Percentiles rank a stretch among this genome's conserved stretches.
Evolutionary conservation across 2,113 vertebrate genomes (phyloP).

Genomic region (Ramphastos sulfuratus): DNA sequence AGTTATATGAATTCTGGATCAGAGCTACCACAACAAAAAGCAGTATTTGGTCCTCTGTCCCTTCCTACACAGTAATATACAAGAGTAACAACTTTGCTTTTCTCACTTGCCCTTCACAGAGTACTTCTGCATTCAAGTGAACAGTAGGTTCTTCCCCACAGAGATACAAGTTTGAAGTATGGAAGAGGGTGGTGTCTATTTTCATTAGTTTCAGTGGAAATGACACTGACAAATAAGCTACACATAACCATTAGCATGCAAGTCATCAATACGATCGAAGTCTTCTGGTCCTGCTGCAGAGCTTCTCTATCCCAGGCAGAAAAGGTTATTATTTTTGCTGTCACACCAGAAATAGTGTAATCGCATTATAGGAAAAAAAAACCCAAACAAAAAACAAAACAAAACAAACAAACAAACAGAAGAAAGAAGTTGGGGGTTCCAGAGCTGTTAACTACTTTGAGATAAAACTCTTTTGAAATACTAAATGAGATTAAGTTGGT

Average conservation of each 20-base stretch:
- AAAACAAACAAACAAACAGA: too few species aligned
- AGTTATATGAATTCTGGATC: neutral
- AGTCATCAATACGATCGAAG: neutral
- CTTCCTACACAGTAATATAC: neutral
- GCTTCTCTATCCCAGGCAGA: neutral
- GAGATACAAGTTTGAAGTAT: neutral
- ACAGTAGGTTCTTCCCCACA: neutral
- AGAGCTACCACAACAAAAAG: neutral
- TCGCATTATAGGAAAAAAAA: neutral
- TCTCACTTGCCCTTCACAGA: neutral
- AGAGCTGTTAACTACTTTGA: neutral
- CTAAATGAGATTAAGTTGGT: neutral
- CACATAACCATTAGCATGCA: neutral
- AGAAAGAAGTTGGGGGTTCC: neutral
- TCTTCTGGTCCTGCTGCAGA: neutral
- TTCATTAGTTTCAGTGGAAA: conserved; percentile 4
- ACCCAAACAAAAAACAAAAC: too few species aligned
- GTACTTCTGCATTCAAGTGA: neutral
- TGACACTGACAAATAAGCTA: neutral
- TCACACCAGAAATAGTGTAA: neutral
- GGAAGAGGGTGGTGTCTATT: neutral
- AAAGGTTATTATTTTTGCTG: conserved; percentile 32
- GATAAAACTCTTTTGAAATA: neutral
- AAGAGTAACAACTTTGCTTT: neutral
- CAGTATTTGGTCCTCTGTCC: neutral